Percentiles rank a stretch among this genome's conserved stretches.
Evolutionary conservation across 2,113 vertebrate genomes (phyloP).

Genomic region (Eretmochelys imbricata): DNA sequence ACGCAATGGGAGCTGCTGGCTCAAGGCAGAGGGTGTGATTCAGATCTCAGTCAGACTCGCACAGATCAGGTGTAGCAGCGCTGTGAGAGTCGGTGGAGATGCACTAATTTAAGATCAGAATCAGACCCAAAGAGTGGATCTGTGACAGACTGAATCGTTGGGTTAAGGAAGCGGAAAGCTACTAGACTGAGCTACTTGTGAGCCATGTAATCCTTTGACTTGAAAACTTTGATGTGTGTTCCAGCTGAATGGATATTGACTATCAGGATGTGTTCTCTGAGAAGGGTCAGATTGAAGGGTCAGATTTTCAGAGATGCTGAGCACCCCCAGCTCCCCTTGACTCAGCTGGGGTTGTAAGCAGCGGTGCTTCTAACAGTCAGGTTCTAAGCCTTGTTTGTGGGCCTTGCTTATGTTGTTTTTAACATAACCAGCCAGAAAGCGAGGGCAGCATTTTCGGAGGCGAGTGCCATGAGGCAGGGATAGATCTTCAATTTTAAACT

Average conservation of each 20-base stretch:
- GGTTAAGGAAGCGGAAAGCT: not conserved
- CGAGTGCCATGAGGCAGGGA: not conserved
- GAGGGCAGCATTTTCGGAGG: not conserved
- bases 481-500: not conserved
- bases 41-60: not conserved
- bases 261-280: not conserved
- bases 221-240: not conserved
- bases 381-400: not conserved
- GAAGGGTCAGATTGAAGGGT: not conserved
- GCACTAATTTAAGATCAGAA: not conserved
- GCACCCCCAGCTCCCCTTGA: not conserved
- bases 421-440: not conserved
- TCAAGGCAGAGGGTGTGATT: not conserved
- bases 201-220: not conserved
- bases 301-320: not conserved
- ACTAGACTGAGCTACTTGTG: not conserved
- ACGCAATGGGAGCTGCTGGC: not conserved
- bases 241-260: not conserved
- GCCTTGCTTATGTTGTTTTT: not conserved
- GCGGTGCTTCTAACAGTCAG: not conserved
- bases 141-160: not conserved
- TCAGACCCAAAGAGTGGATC: not conserved
- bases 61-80: not conserved
- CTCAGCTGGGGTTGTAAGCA: not conserved
- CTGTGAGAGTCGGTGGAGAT: not conserved